phyloP scores from a whole-genome alignment of 2,888 invertebrate species.

The Drosophila barbarae region DNA sequence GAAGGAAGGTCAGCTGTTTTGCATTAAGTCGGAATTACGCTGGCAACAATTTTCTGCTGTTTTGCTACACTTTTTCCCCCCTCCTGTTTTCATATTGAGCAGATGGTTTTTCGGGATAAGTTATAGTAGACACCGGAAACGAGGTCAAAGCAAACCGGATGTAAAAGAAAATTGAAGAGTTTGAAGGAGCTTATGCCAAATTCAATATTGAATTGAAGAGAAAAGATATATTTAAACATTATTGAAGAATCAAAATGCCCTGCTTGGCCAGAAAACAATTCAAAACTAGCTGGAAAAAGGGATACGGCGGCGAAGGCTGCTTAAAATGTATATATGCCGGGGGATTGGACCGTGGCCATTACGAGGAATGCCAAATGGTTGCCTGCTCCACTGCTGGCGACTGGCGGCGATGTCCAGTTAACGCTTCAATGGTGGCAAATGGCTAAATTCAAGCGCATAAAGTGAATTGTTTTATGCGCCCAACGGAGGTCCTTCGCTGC shows the following conservation, averaged over 20 bases:
- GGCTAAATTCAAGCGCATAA: conserved; percentile 73
- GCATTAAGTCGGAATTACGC: conserved; percentile 60
- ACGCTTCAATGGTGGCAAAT: conserved; percentile 68
- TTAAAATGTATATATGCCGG: conserved; percentile 71
- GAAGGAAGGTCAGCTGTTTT: conserved; percentile 61
- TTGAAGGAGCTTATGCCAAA: background rate
- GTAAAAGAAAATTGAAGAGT: conserved; percentile 4
- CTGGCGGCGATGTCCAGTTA: conserved; percentile 38
- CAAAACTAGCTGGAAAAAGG: conserved; percentile 18
- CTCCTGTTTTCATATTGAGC: conserved; percentile 27
- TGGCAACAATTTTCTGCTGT: conserved; percentile 28
- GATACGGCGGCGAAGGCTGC: conserved; percentile 39
- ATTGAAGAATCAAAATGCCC: background rate
- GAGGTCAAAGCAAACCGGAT: conserved; percentile 26
- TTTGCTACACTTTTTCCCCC: conserved; percentile 5
- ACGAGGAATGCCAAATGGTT: conserved; percentile 40
- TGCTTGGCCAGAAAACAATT: conserved; percentile 29
- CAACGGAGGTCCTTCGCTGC: conserved; percentile 35
- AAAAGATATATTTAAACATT: background rate
- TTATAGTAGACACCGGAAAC: conserved; percentile 21
- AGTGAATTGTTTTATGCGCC: conserved; percentile 71
- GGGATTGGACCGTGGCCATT: conserved; percentile 45
- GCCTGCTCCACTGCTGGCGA: conserved; percentile 4
- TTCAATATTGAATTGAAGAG: background rate
- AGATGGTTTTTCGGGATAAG: conserved; percentile 24